Conservation (phyloP, 2,888 invertebrate genomes). For the Nomada flava region DNA sequence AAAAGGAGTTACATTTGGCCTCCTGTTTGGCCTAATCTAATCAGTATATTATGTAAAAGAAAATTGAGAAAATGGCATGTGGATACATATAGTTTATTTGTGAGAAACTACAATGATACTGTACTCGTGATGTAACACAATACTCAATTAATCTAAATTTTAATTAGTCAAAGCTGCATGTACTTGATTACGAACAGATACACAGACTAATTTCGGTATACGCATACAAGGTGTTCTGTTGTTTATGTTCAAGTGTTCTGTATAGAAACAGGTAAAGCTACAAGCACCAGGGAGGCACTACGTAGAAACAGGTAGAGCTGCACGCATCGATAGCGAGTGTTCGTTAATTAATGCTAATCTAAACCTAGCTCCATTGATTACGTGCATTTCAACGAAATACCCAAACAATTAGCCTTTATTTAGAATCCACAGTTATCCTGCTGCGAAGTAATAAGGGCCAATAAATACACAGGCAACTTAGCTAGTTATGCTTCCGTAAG, state of each 20-base stretch:
- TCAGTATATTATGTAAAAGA: too few relatives aligned
- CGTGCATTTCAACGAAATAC: not conserved
- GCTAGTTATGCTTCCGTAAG: too few relatives aligned
- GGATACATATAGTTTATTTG: not conserved
- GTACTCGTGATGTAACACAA: not conserved
- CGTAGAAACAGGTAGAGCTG: not conserved
- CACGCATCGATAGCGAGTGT: not conserved
- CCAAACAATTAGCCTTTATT: not conserved
- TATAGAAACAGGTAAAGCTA: not conserved
- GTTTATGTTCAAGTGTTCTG: not conserved
- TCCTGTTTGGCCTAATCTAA: too few relatives aligned
- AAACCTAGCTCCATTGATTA: constrained; percentile 10
- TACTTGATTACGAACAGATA: not conserved
- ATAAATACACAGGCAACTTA: not conserved
- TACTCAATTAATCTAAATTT: constrained; percentile 9
- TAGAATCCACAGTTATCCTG: not conserved
- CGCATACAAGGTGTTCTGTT: not conserved
- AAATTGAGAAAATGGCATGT: not conserved
- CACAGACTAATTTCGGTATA: not conserved
- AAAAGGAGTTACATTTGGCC: too few relatives aligned
- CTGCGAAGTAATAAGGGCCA: not conserved
- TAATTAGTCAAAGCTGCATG: not conserved
- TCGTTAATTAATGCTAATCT: constrained; percentile 20
- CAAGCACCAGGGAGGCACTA: not conserved
- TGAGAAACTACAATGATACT: not conserved